Conservation (phyloP, 2,797 vertebrate species). For the Hydrocynus forskahlii region DNA sequence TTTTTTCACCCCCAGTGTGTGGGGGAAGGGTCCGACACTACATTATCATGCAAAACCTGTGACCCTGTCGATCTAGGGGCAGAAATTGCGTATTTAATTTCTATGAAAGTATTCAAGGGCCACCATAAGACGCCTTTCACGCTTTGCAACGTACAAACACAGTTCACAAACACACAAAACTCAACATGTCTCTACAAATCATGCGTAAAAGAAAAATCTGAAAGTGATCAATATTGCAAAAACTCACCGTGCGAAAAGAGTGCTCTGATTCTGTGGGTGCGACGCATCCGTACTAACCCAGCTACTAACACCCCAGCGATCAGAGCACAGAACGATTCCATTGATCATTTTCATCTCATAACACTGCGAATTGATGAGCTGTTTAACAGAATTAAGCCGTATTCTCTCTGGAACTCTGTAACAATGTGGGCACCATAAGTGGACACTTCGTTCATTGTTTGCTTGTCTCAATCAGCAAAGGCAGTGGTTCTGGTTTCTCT, state of each 20-base stretch:
- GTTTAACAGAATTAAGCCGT: slow-evolving; percentile 27
- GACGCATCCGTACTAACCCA: background rate
- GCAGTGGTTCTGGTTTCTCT: background rate
- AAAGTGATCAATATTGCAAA: background rate
- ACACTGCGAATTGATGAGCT: slow-evolving; percentile 17
- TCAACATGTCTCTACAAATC: background rate
- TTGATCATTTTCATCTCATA: slow-evolving; percentile 24
- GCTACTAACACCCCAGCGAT: background rate
- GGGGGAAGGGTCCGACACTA: slow-evolving; percentile 81
- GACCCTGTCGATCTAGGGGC: slow-evolving; percentile 87
- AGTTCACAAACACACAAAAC: background rate
- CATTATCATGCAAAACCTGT: slow-evolving; percentile 86
- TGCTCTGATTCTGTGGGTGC: background rate
- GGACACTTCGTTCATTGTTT: background rate
- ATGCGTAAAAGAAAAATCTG: background rate
- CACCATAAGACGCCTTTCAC: slow-evolving; percentile 60
- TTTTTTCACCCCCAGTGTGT: slow-evolving; percentile 59
- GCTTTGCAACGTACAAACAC: slow-evolving; percentile 19
- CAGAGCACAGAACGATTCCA: background rate
- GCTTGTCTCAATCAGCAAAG: background rate
- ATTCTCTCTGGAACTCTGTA: background rate
- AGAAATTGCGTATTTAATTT: slow-evolving; percentile 96
- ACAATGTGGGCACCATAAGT: background rate
- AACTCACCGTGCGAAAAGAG: background rate
- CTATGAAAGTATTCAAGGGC: slow-evolving; percentile 91